These are phyloP conservation scores for Spodoptera litura DNA, from an alignment of 1,140 invertebrate species.

Conservation along the genomic window DNA sequence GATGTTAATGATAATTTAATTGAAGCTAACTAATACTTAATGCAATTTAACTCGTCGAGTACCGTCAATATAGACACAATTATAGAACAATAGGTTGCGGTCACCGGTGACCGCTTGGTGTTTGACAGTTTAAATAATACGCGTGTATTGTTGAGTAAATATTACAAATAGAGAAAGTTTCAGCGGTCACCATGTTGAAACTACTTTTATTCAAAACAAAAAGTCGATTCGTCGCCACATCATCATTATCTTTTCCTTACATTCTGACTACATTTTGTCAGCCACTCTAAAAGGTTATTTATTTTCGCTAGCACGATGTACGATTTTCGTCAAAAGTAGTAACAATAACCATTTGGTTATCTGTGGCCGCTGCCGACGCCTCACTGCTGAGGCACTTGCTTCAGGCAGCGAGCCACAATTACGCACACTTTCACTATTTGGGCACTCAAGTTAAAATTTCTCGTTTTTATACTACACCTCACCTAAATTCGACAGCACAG, in stretches of 20 bases:
- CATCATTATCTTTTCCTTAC: not conserved
- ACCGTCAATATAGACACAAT: too few species aligned
- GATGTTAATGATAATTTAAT: not conserved
- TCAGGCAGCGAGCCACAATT: conserved; percentile 33
- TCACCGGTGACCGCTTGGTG: too few species aligned
- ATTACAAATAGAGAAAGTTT: not conserved
- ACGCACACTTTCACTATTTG: conserved; percentile 53
- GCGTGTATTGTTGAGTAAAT: not conserved
- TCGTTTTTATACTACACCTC: conserved; percentile 17
- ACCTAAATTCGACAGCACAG: conserved; percentile 14
- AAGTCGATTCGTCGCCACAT: not conserved
- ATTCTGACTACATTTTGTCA: not conserved
- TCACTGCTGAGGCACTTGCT: conserved; percentile 15
- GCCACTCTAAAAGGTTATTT: conserved; percentile 1
- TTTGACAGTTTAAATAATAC: too few species aligned
- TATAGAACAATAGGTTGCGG: too few species aligned
- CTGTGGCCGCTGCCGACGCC: not conserved
- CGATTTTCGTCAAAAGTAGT: conserved; percentile 13
- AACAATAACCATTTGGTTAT: not conserved
- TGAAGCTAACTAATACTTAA: not conserved
- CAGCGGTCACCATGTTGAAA: not conserved
- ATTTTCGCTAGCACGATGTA: not conserved
- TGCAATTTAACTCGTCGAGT: too few species aligned
- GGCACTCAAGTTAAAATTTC: conserved; percentile 38
- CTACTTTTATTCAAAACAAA: not conserved